Evolutionary conservation across 2,797 vertebrate species (phyloP).

Genomic region (Typhlichthys subterraneus): DNA sequence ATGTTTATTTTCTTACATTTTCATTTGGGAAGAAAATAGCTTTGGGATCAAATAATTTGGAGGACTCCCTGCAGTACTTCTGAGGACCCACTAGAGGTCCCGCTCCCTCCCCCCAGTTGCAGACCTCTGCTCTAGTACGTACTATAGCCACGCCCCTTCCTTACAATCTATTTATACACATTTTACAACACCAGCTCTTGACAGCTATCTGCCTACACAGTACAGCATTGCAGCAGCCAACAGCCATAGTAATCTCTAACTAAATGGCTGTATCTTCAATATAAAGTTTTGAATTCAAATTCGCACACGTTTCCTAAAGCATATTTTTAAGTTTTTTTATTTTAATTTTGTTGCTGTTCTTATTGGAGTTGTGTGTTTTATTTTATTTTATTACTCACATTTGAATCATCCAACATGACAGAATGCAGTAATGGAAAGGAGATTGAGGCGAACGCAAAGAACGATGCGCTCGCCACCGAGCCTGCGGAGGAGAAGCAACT

Average conservation of each 20-base stretch:
- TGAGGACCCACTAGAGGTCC: no score
- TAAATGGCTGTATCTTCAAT: constrained; percentile 5
- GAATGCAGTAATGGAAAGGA: constrained; percentile 3
- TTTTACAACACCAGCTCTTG: constrained; percentile 28
- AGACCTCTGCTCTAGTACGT: neutral
- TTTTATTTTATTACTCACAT: neutral
- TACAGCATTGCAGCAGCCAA: neutral
- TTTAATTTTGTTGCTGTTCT: neutral
- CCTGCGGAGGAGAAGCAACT: constrained; percentile 36
- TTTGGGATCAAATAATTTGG: no score
- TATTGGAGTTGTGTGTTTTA: neutral
- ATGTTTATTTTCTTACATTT: no score
- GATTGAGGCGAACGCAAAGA: neutral
- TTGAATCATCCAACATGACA: neutral
- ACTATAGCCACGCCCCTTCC: constrained; percentile 43
- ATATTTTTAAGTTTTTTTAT: no score
- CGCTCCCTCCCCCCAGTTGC: constrained; percentile 15
- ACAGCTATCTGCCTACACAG: constrained; percentile 30
- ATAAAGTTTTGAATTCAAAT: neutral
- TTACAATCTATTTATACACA: constrained; percentile 53
- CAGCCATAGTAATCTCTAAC: accelerated
- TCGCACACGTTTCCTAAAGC: no score
- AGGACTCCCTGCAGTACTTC: no score
- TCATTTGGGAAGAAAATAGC: no score
- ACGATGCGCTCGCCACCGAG: constrained; percentile 11